Evolutionary conservation across 2,888 invertebrate genomes (phyloP).

Genomic region (Neoascia interrupta): DNA sequence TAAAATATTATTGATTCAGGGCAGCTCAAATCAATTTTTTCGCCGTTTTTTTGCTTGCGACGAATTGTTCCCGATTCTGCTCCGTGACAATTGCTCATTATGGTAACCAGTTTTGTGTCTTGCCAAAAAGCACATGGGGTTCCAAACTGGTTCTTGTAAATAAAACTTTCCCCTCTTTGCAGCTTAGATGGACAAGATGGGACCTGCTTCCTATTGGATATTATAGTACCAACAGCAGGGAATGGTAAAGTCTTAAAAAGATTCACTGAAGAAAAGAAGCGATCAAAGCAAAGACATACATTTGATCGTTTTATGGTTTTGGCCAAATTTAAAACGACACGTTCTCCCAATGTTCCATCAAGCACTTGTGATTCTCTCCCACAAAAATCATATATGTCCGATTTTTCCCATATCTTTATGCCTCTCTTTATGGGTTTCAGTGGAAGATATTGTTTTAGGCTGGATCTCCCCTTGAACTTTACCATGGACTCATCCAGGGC

Average conservation of each 20-base stretch:
- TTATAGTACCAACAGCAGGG: conserved; percentile 24
- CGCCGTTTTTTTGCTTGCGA: conserved; percentile 9
- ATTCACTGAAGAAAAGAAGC: conserved; percentile 19
- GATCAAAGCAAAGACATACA: conserved; percentile 28
- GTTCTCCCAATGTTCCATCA: conserved; percentile 29
- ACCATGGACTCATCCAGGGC: no score
- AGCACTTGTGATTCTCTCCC: conserved; percentile 31
- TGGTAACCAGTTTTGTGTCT: conserved; percentile 15
- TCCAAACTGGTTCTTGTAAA: conserved; percentile 21
- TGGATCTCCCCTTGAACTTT: conserved; percentile 10
- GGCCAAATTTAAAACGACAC: conserved; percentile 28
- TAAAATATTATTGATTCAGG: conserved; percentile 8
- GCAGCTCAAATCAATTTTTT: conserved; percentile 1
- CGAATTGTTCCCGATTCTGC: conserved; percentile 10
- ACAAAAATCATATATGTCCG: conserved; percentile 37
- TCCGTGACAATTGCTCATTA: conserved; percentile 20
- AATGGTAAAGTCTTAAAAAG: conserved; percentile 14
- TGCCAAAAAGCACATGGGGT: conserved; percentile 23
- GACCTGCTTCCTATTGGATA: conserved; percentile 17
- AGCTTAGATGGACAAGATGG: conserved; percentile 11
- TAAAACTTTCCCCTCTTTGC: conserved; percentile 16
- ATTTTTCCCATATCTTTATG: conserved; percentile 32
- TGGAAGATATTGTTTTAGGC: conserved; percentile 19
- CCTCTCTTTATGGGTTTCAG: no score
- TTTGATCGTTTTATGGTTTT: conserved; percentile 33